A percentile compares a stretch with the other conserved stretches of the same genome.
These are phyloP conservation scores for Cerastis leucographa DNA, from an alignment of 2,888 invertebrate genomes.

Conservation along the genomic window DNA sequence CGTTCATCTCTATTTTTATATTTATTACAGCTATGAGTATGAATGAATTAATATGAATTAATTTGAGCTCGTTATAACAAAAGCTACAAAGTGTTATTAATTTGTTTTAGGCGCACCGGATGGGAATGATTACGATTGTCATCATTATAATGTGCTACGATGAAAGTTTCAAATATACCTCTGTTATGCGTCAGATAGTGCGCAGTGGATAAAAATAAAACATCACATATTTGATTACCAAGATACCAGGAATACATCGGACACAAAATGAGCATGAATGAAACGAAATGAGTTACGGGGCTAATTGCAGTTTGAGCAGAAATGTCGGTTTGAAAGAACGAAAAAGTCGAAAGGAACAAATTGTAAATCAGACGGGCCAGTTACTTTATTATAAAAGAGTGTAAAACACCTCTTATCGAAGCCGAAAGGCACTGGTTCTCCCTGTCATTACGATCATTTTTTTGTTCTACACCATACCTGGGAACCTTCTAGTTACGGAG, in stretches of 20 bases:
- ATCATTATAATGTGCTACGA: background rate
- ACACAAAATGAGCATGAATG: no score
- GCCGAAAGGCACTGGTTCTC: no score
- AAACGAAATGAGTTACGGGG: constrained; percentile 36
- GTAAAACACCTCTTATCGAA: no score
- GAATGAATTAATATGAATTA: no score
- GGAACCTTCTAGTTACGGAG: no score
- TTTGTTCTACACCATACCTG: no score
- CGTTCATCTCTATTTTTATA: background rate
- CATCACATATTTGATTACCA: constrained; percentile 36
- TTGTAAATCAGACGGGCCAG: background rate
- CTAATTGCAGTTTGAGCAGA: background rate
- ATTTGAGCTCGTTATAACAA: background rate
- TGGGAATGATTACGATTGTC: constrained; percentile 9
- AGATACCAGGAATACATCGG: constrained; percentile 11
- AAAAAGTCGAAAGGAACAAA: background rate
- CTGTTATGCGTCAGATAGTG: constrained; percentile 30
- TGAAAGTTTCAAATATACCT: constrained; percentile 35
- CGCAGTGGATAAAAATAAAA: constrained; percentile 34
- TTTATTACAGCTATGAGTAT: background rate
- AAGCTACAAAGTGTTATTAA: background rate
- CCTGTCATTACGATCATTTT: no score
- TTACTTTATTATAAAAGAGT: no score
- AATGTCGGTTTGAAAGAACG: background rate
- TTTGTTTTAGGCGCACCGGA: background rate